phyloP scores from a whole-genome alignment of 1,140 invertebrate species.

The Nautilus pompilius region DNA sequence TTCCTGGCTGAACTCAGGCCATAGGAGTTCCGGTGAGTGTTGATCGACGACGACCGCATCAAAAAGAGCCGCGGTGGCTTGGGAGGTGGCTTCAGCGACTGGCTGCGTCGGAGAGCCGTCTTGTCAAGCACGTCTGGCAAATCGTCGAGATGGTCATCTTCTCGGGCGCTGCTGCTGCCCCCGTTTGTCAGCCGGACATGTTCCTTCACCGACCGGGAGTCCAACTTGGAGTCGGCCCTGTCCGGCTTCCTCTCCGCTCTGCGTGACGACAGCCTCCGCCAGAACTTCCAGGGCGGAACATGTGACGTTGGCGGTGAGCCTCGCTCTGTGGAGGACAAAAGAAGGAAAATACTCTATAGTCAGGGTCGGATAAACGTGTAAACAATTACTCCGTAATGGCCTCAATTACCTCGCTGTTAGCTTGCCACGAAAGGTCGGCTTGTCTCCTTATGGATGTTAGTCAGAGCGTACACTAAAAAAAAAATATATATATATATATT shows the following conservation, averaged over 20 bases:
- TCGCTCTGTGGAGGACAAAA: neutral
- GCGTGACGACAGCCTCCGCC: slow-evolving; percentile 25
- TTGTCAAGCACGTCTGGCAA: slow-evolving; percentile 34
- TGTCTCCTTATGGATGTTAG: neutral
- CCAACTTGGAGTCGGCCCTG: neutral
- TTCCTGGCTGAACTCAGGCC: slow-evolving; percentile 20
- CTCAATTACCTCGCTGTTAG: no score
- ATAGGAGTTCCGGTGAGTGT: slow-evolving; percentile 22
- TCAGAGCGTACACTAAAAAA: neutral
- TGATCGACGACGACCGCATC: slow-evolving; percentile 36
- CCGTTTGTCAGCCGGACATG: neutral
- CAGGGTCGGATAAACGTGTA: neutral
- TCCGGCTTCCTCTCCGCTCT: neutral
- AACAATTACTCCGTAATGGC: no score
- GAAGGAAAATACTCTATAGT: neutral
- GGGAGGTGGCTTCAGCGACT: slow-evolving; percentile 36
- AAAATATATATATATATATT: neutral
- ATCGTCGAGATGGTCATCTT: neutral
- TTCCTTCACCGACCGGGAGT: neutral
- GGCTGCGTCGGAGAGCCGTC: slow-evolving; percentile 19
- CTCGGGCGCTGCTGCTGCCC: neutral
- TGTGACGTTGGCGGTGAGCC: neutral
- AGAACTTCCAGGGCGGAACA: slow-evolving; percentile 29
- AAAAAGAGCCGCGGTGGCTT: slow-evolving; percentile 42
- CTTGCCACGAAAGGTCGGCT: neutral